Evolutionary conservation across 2,113 vertebrate species (phyloP).

Genomic region (Martes martes): DNA sequence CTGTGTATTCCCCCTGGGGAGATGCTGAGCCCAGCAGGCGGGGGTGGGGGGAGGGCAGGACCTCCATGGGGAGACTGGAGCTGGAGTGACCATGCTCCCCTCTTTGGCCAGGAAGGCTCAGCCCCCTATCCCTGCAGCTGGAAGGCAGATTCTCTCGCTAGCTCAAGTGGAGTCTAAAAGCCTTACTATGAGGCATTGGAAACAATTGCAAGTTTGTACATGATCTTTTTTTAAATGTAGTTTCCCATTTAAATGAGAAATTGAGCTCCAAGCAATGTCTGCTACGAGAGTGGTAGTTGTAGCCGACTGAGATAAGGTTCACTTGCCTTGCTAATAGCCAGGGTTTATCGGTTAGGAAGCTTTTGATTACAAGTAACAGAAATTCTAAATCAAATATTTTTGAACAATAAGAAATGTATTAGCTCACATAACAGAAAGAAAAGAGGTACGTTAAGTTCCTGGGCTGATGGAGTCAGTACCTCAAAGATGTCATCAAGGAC

Average conservation of each 20-base stretch:
- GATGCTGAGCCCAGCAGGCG: not conserved
- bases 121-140: not conserved
- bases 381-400: not conserved
- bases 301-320: not conserved
- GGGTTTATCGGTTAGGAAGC: not conserved
- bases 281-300: not conserved
- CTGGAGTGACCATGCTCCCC: no score
- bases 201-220: not conserved
- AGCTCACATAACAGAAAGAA: not conserved
- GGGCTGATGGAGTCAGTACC: not conserved
- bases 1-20: not conserved
- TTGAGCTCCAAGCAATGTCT: not conserved
- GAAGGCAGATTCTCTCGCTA: not conserved
- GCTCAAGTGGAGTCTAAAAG: not conserved
- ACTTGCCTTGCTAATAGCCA: not conserved
- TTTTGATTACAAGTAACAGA: not conserved
- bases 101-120: not conserved
- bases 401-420: not conserved
- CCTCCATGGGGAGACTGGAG: not conserved
- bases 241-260: not conserved
- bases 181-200: not conserved
- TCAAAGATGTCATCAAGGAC: not conserved
- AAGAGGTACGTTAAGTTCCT: not conserved
- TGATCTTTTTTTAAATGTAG: not conserved
- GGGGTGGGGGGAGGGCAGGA: not conserved